Evolutionary conservation across 2,113 vertebrate genomes (phyloP).

Genomic region (Nannospalax galili): DNA sequence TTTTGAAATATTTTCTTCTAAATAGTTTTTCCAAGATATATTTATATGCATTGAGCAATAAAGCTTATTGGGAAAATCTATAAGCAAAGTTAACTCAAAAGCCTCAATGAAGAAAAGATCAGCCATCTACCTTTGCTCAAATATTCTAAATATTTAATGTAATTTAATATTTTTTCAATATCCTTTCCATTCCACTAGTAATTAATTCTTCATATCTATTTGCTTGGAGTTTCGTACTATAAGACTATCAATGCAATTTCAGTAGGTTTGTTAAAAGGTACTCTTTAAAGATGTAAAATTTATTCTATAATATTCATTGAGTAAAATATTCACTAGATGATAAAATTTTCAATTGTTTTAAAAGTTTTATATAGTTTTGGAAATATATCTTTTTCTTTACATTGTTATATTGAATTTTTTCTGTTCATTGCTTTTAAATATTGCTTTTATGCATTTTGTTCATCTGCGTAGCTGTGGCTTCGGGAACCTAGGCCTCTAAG

Average conservation of each 20-base stretch:
- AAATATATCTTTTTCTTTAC: not conserved
- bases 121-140: not conserved
- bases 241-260: not conserved
- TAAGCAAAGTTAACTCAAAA: not conserved
- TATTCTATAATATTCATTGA: not conserved
- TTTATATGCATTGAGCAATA: not conserved
- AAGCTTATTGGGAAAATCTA: not conserved
- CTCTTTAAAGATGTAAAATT: not conserved
- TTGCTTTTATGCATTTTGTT: not conserved
- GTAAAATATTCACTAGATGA: not conserved
- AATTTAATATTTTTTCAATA: not conserved
- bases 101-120: not conserved
- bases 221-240: not conserved
- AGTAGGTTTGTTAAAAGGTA: not conserved
- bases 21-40: constrained; percentile 17
- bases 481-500: not conserved
- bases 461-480: not conserved
- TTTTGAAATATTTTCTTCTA: not conserved
- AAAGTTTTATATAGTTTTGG: not conserved
- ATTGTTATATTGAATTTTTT: not conserved
- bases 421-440: not conserved
- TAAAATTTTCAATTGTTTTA: not conserved
- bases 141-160: not conserved
- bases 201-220: not conserved
- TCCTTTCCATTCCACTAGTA: not conserved